These are phyloP conservation scores for Lonchura striata DNA, from an alignment of 2,113 vertebrate species.

Conservation along the genomic window DNA sequence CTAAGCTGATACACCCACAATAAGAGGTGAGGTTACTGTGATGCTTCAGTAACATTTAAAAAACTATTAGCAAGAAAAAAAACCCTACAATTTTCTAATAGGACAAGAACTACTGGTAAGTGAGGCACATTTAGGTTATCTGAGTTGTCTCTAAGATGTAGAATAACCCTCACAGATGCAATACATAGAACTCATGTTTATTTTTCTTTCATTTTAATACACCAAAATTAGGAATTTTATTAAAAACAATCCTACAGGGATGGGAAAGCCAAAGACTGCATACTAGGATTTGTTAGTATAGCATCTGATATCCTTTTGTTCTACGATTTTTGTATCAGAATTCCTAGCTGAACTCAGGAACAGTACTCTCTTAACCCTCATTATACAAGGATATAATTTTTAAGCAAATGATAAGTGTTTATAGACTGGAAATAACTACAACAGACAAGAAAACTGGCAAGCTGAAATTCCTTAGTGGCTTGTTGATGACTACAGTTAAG, in stretches of 20 bases:
- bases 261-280: background rate
- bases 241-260: background rate
- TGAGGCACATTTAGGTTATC: background rate
- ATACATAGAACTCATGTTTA: background rate
- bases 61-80: background rate
- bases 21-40: background rate
- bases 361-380: background rate
- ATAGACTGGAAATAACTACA: background rate
- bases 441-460: background rate
- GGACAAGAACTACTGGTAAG: background rate
- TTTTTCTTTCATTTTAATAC: background rate
- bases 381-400: background rate
- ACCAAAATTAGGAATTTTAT: background rate
- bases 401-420: background rate
- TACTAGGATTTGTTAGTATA: background rate
- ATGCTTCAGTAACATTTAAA: background rate
- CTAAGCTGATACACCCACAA: background rate
- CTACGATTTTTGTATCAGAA: background rate
- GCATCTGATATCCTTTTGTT: background rate
- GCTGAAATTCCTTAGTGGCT: background rate
- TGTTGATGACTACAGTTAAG: background rate
- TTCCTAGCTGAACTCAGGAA: background rate
- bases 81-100: background rate
- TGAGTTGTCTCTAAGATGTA: background rate
- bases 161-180: background rate